Percentiles rank a stretch among this genome's conserved stretches.
These are phyloP conservation scores for Oscheius onirici DNA, from an alignment of 2,888 invertebrate species.

Conservation along the genomic window DNA sequence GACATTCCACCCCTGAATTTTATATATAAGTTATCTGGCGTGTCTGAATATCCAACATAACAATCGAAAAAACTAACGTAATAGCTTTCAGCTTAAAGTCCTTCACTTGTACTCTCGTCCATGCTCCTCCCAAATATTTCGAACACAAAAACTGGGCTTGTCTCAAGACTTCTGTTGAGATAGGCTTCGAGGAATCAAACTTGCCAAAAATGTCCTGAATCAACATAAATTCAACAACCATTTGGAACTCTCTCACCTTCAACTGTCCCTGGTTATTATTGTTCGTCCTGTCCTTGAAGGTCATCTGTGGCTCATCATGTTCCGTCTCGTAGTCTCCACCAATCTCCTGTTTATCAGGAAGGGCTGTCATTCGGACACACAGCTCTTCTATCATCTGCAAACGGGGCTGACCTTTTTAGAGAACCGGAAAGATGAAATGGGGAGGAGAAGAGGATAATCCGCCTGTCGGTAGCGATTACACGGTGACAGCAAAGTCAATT, in stretches of 20 bases:
- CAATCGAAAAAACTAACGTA: slow-evolving; percentile 48
- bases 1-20: slow-evolving; percentile 88
- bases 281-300: slow-evolving; percentile 53
- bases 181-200: slow-evolving; percentile 50
- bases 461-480: not conserved
- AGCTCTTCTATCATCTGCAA: slow-evolving; percentile 27
- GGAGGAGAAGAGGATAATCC: not conserved
- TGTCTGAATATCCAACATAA: slow-evolving; percentile 1
- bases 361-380: slow-evolving; percentile 18
- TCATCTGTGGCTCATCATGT: slow-evolving; percentile 45
- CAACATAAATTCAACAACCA: not conserved
- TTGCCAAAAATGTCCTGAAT: slow-evolving; percentile 53
- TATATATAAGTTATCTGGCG: not conserved
- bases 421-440: not conserved
- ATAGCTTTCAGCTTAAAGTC: slow-evolving; percentile 53
- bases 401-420: not conserved
- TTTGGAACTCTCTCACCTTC: slow-evolving; percentile 1
- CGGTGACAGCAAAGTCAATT: not conserved
- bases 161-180: slow-evolving; percentile 51
- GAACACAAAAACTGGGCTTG: slow-evolving; percentile 58
- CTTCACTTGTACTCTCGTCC: slow-evolving; percentile 52
- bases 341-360: not conserved
- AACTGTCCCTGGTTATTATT: slow-evolving; percentile 41
- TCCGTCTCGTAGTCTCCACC: slow-evolving; percentile 42
- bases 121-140: slow-evolving; percentile 61